phyloP scores from a whole-genome alignment of 2,888 invertebrate genomes.

The Archips crataeganus region DNA sequence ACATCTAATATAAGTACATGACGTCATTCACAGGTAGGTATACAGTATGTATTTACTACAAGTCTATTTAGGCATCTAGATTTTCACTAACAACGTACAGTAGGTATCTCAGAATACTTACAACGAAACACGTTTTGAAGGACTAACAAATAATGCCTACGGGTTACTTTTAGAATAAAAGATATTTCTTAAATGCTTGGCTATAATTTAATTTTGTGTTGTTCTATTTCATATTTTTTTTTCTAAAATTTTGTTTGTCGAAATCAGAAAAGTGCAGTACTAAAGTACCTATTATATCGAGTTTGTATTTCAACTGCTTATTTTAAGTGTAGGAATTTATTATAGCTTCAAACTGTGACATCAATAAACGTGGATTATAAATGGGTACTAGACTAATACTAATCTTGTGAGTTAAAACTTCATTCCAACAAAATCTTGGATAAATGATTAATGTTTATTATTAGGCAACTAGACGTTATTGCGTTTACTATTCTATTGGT shows the following conservation, averaged over 20 bases:
- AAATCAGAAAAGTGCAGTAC: conserved; percentile 22
- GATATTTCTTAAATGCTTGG: conserved; percentile 17
- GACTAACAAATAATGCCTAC: conserved; percentile 17
- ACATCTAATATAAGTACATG: conserved; percentile 21
- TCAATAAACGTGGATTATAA: conserved; percentile 19
- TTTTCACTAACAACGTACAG: conserved; percentile 25
- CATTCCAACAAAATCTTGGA: conserved; percentile 26
- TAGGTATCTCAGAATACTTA: conserved; percentile 20
- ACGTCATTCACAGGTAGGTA: conserved; percentile 8
- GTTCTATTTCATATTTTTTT: conserved; percentile 19
- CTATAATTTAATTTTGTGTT: conserved; percentile 18
- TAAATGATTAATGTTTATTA: conserved; percentile 13
- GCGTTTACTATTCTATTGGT: conserved; percentile 73
- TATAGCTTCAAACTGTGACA: conserved; percentile 30
- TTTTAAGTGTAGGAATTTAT: conserved; percentile 30
- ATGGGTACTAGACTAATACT: conserved; percentile 20
- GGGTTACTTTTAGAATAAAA: conserved; percentile 2
- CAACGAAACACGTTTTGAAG: conserved; percentile 3
- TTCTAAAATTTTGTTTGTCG: conserved; percentile 9
- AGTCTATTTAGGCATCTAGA: conserved; percentile 34
- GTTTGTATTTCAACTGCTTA: conserved; percentile 29
- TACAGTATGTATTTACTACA: conserved; percentile 26
- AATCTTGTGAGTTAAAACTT: conserved; percentile 10
- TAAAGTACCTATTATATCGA: conserved; percentile 12
- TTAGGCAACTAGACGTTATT: conserved; percentile 54